Evolutionary conservation across 2,113 vertebrate species (phyloP).

Genomic region (Laticauda colubrina): DNA sequence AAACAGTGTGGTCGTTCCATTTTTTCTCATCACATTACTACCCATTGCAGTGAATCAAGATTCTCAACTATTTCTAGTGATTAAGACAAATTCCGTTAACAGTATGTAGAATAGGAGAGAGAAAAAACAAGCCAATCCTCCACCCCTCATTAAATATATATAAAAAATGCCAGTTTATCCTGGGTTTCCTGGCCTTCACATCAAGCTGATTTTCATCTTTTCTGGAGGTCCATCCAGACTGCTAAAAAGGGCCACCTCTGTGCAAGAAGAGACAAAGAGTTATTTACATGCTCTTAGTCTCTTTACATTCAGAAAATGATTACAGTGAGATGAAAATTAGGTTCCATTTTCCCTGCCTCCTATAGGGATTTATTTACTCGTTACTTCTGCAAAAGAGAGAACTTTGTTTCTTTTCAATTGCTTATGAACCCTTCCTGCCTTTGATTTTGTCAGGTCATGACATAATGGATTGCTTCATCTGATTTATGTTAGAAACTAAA

Average conservation of each 20-base stretch:
- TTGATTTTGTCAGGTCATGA: not conserved
- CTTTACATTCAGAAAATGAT: not conserved
- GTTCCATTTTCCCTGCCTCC: not conserved
- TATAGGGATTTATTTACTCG: not conserved
- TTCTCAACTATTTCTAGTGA: not conserved
- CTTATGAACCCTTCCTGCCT: not conserved
- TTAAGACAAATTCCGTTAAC: not conserved
- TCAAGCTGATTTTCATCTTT: not conserved
- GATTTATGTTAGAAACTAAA: not conserved
- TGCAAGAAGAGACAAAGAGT: not conserved
- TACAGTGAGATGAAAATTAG: not conserved
- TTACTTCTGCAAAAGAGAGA: not conserved
- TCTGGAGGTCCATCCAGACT: not conserved
- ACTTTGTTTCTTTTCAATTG: not conserved
- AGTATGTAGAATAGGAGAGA: not conserved
- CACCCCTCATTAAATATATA: not conserved
- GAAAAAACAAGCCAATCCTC: too few species aligned
- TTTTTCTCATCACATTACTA: not conserved
- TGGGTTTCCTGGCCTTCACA: not conserved
- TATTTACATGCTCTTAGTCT: not conserved
- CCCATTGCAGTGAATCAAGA: not conserved
- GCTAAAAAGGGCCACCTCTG: not conserved
- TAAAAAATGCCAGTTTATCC: not conserved
- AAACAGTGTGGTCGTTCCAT: not conserved
- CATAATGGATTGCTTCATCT: not conserved